A percentile compares a stretch with the other conserved stretches of the same genome.
phyloP scores from a whole-genome alignment of 1,140 invertebrate species.

The Neotoxoptera formosana region DNA sequence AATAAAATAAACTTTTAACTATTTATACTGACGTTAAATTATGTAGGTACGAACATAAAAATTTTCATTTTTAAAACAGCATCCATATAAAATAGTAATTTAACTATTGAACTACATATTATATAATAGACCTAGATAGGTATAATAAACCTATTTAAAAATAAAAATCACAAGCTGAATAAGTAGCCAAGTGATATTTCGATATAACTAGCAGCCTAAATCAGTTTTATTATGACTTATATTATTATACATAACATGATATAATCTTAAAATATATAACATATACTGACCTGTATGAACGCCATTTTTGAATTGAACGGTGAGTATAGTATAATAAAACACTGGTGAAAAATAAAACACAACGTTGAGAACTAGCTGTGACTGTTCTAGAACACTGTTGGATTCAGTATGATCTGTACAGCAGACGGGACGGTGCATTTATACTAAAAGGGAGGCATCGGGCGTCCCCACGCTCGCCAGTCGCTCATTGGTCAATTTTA shows the following conservation, averaged over 20 bases:
- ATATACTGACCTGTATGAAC: conserved; percentile 53
- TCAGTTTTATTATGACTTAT: background rate
- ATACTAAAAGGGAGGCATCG: conserved; percentile 32
- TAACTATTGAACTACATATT: background rate
- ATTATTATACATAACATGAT: background rate
- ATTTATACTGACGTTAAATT: background rate
- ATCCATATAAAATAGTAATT: background rate
- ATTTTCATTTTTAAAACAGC: background rate
- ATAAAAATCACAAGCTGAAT: background rate
- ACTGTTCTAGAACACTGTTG: conserved; percentile 52
- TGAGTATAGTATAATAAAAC: background rate
- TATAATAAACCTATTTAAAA: background rate
- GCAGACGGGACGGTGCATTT: conserved; percentile 1
- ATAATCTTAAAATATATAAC: background rate
- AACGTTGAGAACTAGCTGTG: conserved; percentile 20
- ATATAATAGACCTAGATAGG: background rate
- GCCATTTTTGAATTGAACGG: conserved; percentile 35
- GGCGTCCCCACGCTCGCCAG: background rate
- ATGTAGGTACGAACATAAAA: background rate
- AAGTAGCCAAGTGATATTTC: background rate
- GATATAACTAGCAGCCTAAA: background rate
- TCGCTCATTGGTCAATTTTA: conserved; percentile 26
- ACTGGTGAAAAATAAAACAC: background rate
- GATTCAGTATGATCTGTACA: conserved; percentile 34
- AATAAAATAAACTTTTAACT: background rate